Evolutionary conservation across 2,113 vertebrate genomes (phyloP).

Genomic region (Hepsetus odoe): DNA sequence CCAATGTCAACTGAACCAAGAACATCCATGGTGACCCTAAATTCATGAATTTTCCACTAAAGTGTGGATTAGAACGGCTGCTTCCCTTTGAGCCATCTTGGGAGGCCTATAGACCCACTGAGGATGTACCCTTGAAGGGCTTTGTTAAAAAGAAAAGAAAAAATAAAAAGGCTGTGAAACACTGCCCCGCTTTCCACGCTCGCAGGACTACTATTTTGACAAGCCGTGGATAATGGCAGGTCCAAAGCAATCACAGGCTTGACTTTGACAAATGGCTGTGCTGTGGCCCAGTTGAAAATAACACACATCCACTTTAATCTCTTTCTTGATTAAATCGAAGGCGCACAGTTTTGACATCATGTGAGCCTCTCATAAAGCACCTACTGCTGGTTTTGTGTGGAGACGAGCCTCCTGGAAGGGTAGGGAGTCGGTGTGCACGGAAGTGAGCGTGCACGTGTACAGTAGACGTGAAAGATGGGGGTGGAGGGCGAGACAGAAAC

Average conservation of each 20-base stretch:
- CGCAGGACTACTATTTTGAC: slow-evolving; percentile 94
- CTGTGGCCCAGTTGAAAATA: slow-evolving; percentile 97
- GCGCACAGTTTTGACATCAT: slow-evolving; percentile 93
- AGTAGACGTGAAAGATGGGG: slow-evolving; percentile 25
- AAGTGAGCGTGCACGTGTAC: slow-evolving; percentile 39
- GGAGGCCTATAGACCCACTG: slow-evolving; percentile 12
- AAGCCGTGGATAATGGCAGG: slow-evolving; percentile 94
- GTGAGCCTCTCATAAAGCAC: slow-evolving; percentile 91
- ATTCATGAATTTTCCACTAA: not conserved
- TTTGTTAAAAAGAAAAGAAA: slow-evolving; percentile 31
- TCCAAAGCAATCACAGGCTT: slow-evolving; percentile 99
- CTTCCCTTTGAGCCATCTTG: slow-evolving; percentile 1
- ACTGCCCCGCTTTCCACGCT: slow-evolving; percentile 81
- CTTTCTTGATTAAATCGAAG: slow-evolving; percentile 99
- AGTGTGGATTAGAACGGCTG: slow-evolving; percentile 11
- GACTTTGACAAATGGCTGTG: slow-evolving; percentile 99
- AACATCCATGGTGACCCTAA: not conserved
- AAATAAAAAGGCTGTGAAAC: slow-evolving; percentile 63
- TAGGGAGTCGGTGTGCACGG: slow-evolving; percentile 72
- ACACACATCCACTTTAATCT: slow-evolving; percentile 99
- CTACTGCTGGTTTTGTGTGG: slow-evolving; percentile 84
- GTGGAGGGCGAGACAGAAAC: not conserved
- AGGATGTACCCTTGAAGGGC: slow-evolving; percentile 42
- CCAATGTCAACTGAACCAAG: not conserved
- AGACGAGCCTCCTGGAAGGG: slow-evolving; percentile 84